These are phyloP conservation scores for Butorides virescens DNA, from an alignment of 2,113 vertebrate species.

Conservation along the genomic window DNA sequence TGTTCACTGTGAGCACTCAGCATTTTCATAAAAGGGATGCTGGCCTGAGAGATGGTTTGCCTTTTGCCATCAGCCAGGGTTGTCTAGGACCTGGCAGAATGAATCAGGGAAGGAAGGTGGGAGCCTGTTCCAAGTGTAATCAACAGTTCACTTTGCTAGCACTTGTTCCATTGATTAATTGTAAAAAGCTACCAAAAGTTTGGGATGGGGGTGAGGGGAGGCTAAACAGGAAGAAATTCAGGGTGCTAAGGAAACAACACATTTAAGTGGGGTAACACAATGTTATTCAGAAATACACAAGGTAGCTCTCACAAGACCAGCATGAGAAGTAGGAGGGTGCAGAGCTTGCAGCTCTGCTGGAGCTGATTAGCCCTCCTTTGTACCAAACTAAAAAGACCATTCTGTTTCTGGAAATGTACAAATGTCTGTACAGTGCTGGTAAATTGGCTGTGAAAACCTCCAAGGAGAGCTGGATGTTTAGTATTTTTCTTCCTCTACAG, in stretches of 20 bases:
- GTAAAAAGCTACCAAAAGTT: neutral
- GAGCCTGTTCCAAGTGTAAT: neutral
- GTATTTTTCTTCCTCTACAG: neutral
- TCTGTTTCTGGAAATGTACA: neutral
- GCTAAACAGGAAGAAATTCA: conserved; percentile 8
- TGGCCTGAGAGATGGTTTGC: neutral
- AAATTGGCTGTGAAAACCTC: neutral
- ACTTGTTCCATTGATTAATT: neutral
- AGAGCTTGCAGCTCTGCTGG: neutral
- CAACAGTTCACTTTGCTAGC: neutral
- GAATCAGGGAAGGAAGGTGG: neutral
- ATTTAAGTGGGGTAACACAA: neutral
- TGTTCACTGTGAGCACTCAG: rapidly evolving
- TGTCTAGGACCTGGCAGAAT: neutral
- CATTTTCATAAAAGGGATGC: rapidly evolving
- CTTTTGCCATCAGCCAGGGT: neutral
- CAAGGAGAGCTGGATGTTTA: neutral
- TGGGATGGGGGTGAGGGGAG: neutral
- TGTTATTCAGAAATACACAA: neutral
- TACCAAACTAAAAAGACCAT: neutral
- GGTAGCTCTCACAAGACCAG: neutral
- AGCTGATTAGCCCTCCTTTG: neutral
- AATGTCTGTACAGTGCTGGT: neutral
- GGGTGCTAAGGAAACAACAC: neutral
- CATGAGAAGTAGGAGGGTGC: neutral